Conservation (phyloP, 2,113 vertebrate species). For the Pyxicephalus adspersus region DNA sequence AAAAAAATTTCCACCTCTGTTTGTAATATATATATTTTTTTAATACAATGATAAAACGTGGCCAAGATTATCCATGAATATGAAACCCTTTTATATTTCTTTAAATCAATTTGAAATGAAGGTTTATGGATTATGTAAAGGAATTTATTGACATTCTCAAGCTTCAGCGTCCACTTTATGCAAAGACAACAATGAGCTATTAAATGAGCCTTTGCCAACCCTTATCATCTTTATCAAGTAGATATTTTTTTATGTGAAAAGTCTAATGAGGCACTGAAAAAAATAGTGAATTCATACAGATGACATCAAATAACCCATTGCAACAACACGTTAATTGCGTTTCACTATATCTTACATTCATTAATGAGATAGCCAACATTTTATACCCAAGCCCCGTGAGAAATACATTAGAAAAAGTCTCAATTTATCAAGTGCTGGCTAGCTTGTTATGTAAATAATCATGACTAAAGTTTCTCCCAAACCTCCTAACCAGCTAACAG, state of each 20-base stretch:
- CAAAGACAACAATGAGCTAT: not conserved
- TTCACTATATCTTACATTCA: slow-evolving; percentile 36
- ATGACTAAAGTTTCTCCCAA: slow-evolving; percentile 11
- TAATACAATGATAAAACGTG: no score
- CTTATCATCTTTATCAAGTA: not conserved
- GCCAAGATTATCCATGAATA: no score
- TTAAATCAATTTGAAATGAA: no score
- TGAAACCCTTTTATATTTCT: no score
- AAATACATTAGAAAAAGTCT: slow-evolving; percentile 9
- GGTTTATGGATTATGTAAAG: not conserved
- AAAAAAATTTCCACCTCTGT: no score
- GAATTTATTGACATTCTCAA: not conserved
- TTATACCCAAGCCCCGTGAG: slow-evolving; percentile 30
- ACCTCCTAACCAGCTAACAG: not conserved
- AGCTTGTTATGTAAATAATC: slow-evolving; percentile 43
- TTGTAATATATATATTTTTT: no score
- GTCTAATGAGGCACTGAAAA: slow-evolving; percentile 21
- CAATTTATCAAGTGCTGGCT: slow-evolving; percentile 15
- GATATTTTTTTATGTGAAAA: not conserved
- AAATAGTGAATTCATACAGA: slow-evolving; percentile 12
- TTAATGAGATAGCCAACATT: slow-evolving; percentile 37
- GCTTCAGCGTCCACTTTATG: not conserved
- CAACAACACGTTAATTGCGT: slow-evolving; percentile 39
- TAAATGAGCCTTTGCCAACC: not conserved
- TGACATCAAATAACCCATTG: not conserved